Percentiles rank a stretch among this genome's conserved stretches.
These are phyloP conservation scores for Pollachius pollachius DNA, from an alignment of 2,113 vertebrate genomes.

Conservation along the genomic window DNA sequence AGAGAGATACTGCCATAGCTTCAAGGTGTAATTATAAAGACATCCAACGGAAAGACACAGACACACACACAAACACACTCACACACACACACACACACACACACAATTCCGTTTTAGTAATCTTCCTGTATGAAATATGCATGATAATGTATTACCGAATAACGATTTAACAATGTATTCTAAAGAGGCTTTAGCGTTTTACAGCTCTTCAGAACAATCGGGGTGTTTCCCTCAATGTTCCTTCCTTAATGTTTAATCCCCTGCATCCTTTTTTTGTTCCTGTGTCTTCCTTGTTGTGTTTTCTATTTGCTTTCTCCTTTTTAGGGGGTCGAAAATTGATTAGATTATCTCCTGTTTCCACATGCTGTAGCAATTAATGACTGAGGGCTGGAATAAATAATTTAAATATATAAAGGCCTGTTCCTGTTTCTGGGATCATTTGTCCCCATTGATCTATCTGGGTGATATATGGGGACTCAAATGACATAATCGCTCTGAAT, in stretches of 20 bases:
- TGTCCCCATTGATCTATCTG: slow-evolving; percentile 39
- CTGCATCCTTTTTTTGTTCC: slow-evolving; percentile 75
- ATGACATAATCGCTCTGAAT: background rate
- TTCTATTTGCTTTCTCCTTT: background rate
- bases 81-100: too few species aligned
- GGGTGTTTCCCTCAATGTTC: slow-evolving; percentile 82
- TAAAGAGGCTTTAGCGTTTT: slow-evolving; percentile 93
- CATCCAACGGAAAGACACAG: slow-evolving; percentile 97
- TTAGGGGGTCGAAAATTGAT: slow-evolving; percentile 61
- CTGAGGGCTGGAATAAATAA: slow-evolving; percentile 23
- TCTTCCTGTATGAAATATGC: slow-evolving; percentile 94
- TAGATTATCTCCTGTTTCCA: slow-evolving; percentile 70
- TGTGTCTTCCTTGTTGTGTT: slow-evolving; percentile 38
- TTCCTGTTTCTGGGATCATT: slow-evolving; percentile 38
- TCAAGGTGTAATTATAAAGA: slow-evolving; percentile 99
- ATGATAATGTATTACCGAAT: slow-evolving; percentile 97
- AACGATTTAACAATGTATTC: slow-evolving; percentile 90
- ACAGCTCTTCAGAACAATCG: slow-evolving; percentile 87
- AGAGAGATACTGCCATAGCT: slow-evolving; percentile 86
- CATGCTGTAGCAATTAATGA: slow-evolving; percentile 37
- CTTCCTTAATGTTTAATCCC: slow-evolving; percentile 84
- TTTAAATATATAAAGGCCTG: slow-evolving; percentile 41
- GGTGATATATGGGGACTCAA: slow-evolving; percentile 17
- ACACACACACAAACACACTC: slow-evolving; percentile 39
- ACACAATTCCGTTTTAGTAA: slow-evolving; percentile 91